phyloP scores from a whole-genome alignment of 2,797 vertebrate genomes.

The Odontamblyopus lacepedii region DNA sequence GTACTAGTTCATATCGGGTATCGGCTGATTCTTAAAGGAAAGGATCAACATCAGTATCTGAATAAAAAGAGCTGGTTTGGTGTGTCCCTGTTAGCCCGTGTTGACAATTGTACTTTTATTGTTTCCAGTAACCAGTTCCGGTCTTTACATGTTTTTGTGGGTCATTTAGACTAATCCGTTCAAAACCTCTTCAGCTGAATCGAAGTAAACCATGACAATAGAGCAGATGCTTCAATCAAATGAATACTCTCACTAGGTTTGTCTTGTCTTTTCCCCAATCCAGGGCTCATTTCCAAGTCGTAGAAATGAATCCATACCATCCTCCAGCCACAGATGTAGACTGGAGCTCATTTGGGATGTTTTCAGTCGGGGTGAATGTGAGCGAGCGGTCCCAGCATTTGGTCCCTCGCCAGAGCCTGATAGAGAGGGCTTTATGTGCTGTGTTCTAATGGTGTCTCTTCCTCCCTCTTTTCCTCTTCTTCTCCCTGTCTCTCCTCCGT shows the following conservation, averaged over 20 bases:
- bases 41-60: no score
- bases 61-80: no score
- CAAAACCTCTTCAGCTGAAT: background rate
- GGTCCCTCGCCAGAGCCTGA: slow-evolving; percentile 36
- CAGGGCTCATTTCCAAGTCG: background rate
- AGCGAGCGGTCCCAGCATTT: slow-evolving; percentile 18
- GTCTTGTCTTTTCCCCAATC: slow-evolving; percentile 5
- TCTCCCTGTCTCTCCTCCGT: background rate
- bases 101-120: background rate
- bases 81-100: no score
- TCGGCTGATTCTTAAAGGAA: no score
- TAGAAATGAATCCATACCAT: slow-evolving; percentile 5
- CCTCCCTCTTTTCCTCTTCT: background rate
- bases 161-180: background rate
- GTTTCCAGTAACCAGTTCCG: background rate
- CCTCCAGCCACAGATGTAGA: background rate
- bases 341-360: slow-evolving; percentile 10
- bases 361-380: slow-evolving; percentile 5
- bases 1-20: no score
- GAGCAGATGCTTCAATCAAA: slow-evolving; percentile 8
- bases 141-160: background rate
- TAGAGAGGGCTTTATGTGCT: slow-evolving; percentile 41
- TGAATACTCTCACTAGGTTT: slow-evolving; percentile 19
- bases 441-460: slow-evolving; percentile 40
- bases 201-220: background rate